phyloP scores from a whole-genome alignment of 2,888 invertebrate genomes.

The Himalopsyche kuldschensis region DNA sequence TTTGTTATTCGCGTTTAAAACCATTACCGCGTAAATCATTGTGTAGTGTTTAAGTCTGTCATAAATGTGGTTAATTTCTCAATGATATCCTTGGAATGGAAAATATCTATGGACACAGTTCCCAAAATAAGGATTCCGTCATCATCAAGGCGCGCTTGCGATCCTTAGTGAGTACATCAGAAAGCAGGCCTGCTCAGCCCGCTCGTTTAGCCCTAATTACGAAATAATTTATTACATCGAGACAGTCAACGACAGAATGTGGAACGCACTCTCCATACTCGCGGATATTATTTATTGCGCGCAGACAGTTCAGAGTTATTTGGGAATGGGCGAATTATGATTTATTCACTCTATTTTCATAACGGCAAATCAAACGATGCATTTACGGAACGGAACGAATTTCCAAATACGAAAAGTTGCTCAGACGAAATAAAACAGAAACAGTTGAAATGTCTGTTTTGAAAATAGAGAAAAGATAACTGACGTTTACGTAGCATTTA shows the following conservation, averaged over 20 bases:
- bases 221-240: slow-evolving; percentile 13
- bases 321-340: not conserved
- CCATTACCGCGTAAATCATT: too few species aligned
- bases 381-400: too few species aligned
- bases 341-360: not conserved
- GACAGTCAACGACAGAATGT: slow-evolving; percentile 5
- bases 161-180: not conserved
- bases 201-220: slow-evolving; percentile 14
- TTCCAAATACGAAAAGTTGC: too few species aligned
- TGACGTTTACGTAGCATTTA: too few species aligned
- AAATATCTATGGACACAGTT: not conserved
- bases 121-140: not conserved
- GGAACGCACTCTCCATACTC: not conserved
- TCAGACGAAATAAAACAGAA: too few species aligned
- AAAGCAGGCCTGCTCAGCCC: not conserved
- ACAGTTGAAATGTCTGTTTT: too few species aligned
- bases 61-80: too few species aligned
- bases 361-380: not conserved
- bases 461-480: too few species aligned
- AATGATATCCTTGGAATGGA: too few species aligned
- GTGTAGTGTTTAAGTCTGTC: too few species aligned
- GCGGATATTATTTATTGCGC: not conserved
- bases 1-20: too few species aligned
- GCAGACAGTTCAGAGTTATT: not conserved
- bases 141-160: not conserved